Evolutionary conservation across 2,797 vertebrate species (phyloP), one percentile per base, ranked within the genome.

Genomic region (Lagocephalus sceleratus): DNA sequence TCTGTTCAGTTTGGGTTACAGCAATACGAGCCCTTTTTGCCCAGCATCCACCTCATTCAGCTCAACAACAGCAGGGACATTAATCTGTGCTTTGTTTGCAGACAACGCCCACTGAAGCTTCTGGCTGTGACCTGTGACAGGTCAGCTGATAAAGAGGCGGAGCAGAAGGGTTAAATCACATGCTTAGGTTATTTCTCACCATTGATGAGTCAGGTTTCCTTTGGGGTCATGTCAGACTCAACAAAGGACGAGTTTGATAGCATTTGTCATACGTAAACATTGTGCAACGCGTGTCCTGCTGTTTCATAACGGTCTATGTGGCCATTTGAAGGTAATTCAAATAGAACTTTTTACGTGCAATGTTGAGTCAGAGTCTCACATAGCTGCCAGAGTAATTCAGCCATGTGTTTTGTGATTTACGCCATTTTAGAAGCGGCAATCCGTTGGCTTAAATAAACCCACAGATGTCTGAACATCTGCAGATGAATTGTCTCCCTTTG

Each of bases 381-480:
- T 14, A 35, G 32, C 23, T 22, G 22, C 11, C 46, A 43, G 23
- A 57, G 3, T 47, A 51, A 55, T 57, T 41, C 40, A 38, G 6
- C 39, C 44, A 38, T 40, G n/a, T 44, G 39, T 60, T 63, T 47
- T 20, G 60, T 22, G 11, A 54, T 42, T 53, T 11, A 20, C 12
- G 23, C 53, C 5, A 5, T 20, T 54, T 46, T 20, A 25, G 55
- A 63, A 60, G 42, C 25, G 49, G 68, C 59, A 67, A 55, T 73
- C 62, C 39, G 17, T 54, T 20, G 47, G 51, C 41, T 51, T 53
- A 16, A 54, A 66, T 57, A 16, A 3, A 68, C 68, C 63, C 65
- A 45, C 73, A 82, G 71, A 68, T 76, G 70, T 77, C 38, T 21
- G 14, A 65, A 66, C 66, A 76, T 82, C 68, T 79, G 68, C 48